Percentiles rank a stretch among this genome's conserved stretches.
Evolutionary conservation across 2,797 vertebrate species (phyloP).

Genomic region (Aeoliscus strigatus): DNA sequence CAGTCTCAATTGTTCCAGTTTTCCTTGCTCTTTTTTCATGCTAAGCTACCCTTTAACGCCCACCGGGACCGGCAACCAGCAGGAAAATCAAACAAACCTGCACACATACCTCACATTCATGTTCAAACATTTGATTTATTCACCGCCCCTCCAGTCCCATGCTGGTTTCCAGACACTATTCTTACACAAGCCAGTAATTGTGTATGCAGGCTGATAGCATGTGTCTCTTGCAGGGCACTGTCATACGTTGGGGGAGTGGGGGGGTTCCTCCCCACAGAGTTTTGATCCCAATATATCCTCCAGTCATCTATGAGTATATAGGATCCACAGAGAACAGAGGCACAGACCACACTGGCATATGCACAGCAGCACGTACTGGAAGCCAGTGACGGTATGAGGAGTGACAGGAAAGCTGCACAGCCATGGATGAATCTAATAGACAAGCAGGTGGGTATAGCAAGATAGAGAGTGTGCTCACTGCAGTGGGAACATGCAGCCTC

Average conservation of each 20-base stretch:
- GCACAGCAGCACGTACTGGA: conserved; percentile 5
- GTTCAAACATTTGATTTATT: conserved; percentile 29
- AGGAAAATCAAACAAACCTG: conserved; percentile 20
- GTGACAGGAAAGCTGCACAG: conserved; percentile 28
- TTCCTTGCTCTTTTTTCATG: no score
- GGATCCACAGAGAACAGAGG: conserved; percentile 27
- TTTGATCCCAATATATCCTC: conserved; percentile 47
- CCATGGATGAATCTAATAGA: conserved; percentile 8
- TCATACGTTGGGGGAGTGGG: conserved; percentile 12
- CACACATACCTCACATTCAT: conserved; percentile 13
- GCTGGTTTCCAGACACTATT: conserved; percentile 7
- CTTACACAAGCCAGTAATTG: background rate
- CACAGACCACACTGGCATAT: conserved; percentile 14
- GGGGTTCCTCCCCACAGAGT: conserved; percentile 11
- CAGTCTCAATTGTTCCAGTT: no score
- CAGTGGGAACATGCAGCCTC: conserved; percentile 17
- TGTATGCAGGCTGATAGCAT: conserved; percentile 16
- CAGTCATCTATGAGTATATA: conserved; percentile 39
- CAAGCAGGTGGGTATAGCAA: conserved; percentile 48
- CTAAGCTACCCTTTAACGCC: conserved; percentile 16
- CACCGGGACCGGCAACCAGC: conserved; percentile 1
- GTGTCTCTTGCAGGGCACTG: conserved; percentile 49
- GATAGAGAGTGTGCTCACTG: conserved; percentile 22
- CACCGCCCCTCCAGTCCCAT: conserved; percentile 10
- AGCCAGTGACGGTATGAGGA: conserved; percentile 18